A percentile compares a stretch with the other conserved stretches of the same genome.
These are phyloP conservation scores for human DNA, from an alignment of 2,113 vertebrate species.

Conservation along the genomic window DNA sequence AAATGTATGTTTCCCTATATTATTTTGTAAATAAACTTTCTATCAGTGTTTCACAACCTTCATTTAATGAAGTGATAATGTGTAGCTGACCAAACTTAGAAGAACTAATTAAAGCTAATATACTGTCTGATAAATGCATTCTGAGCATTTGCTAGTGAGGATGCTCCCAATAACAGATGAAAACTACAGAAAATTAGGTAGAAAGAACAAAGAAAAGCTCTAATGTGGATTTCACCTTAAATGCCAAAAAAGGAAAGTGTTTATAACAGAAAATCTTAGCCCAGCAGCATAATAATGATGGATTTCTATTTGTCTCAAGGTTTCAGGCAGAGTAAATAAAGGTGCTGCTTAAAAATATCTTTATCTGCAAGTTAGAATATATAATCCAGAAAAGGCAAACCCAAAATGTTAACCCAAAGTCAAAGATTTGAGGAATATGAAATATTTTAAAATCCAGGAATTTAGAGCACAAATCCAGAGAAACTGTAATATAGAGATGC, in stretches of 20 bases:
- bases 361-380: slow-evolving; percentile 12
- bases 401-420: neutral
- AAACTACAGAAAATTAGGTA: slow-evolving; percentile 12
- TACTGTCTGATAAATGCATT: neutral
- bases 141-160: neutral
- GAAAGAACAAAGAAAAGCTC: neutral
- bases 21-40: neutral
- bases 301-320: slow-evolving; percentile 14
- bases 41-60: slow-evolving; percentile 4
- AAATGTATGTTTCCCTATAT: neutral
- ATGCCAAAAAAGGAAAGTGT: neutral
- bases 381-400: slow-evolving; percentile 28
- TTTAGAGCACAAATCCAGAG: slow-evolving; percentile 40
- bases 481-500: neutral
- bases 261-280: slow-evolving; percentile 27
- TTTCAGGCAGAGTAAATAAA: slow-evolving; percentile 5
- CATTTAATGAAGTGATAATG: neutral
- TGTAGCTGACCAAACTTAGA: neutral
- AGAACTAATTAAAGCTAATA: neutral
- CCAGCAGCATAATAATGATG: neutral
- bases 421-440: slow-evolving; percentile 33
- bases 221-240: slow-evolving; percentile 24
- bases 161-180: neutral
- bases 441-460: slow-evolving; percentile 19
- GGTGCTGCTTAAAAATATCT: slow-evolving; percentile 29